These are phyloP conservation scores for Steinernema khuongi DNA, from an alignment of 1,140 invertebrate genomes.

Conservation along the genomic window DNA sequence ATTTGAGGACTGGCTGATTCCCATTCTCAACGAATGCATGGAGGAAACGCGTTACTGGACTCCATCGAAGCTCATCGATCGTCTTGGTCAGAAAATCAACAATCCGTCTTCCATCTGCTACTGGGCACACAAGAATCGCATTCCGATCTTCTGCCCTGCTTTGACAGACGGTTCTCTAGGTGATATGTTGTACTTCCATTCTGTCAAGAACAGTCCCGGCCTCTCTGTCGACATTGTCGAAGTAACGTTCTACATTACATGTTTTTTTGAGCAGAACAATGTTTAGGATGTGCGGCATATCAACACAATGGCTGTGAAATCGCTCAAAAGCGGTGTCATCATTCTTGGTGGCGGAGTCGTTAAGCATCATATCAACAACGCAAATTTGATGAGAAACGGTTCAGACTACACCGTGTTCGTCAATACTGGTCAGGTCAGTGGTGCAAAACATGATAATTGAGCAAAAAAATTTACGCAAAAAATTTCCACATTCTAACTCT, in stretches of 20 bases:
- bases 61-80: conserved; percentile 63
- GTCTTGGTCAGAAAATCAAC: conserved; percentile 81
- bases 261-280: conserved; percentile 8
- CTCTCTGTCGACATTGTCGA: conserved; percentile 86
- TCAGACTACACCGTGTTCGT: conserved; percentile 91
- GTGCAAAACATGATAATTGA: too few species aligned
- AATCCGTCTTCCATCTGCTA: conserved; percentile 89
- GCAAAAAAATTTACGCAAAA: too few species aligned
- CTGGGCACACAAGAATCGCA: conserved; percentile 94
- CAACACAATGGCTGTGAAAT: conserved; percentile 90
- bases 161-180: conserved; percentile 95
- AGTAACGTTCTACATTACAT: conserved; percentile 61
- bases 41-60: conserved; percentile 77
- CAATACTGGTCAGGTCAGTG: conserved; percentile 77
- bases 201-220: conserved; percentile 81
- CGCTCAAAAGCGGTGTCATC: conserved; percentile 86
- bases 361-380: conserved; percentile 99
- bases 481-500: background rate
- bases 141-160: conserved; percentile 95
- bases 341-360: conserved; percentile 91
- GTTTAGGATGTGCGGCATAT: conserved; percentile 74
- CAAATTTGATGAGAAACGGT: conserved; percentile 97
- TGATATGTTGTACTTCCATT: conserved; percentile 99
- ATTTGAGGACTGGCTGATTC: conserved; percentile 97
- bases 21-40: conserved; percentile 83